A percentile compares a stretch with the other conserved stretches of the same genome.
Evolutionary conservation across 2,888 invertebrate genomes (phyloP).

Genomic region (Dicranocentrus wangi): DNA sequence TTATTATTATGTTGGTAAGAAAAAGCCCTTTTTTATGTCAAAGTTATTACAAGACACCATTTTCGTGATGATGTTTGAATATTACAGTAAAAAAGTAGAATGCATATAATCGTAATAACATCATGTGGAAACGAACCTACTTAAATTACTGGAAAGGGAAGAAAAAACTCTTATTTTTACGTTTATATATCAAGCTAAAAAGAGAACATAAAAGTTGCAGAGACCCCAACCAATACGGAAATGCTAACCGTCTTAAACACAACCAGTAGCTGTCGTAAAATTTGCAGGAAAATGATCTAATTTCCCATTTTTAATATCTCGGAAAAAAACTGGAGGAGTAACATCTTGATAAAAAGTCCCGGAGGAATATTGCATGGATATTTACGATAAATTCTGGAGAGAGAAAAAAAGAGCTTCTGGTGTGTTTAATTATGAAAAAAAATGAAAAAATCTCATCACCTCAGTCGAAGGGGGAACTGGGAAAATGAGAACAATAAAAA

Average conservation of each 20-base stretch:
- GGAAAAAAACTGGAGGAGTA: not conserved
- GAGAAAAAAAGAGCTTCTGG: not conserved
- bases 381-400: not conserved
- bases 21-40: slow-evolving; percentile 19
- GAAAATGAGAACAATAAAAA: slow-evolving; percentile 21
- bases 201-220: not conserved
- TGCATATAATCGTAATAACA: not conserved
- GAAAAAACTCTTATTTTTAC: not conserved
- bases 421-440: slow-evolving; percentile 24
- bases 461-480: not conserved
- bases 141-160: not conserved
- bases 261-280: slow-evolving; percentile 26
- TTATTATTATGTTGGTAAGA: not conserved
- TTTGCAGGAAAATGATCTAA: slow-evolving; percentile 43
- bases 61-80: slow-evolving; percentile 22
- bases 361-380: not conserved
- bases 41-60: slow-evolving; percentile 26
- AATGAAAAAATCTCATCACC: slow-evolving; percentile 27
- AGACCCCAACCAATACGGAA: not conserved
- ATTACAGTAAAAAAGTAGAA: slow-evolving; percentile 10
- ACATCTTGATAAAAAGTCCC: slow-evolving; percentile 19
- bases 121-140: not conserved
- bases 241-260: not conserved
- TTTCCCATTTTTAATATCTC: slow-evolving; percentile 41
- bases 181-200: slow-evolving; percentile 10